Evolutionary conservation across 2,797 vertebrate species (phyloP).

Genomic region (Rhinatrema bivittatum): DNA sequence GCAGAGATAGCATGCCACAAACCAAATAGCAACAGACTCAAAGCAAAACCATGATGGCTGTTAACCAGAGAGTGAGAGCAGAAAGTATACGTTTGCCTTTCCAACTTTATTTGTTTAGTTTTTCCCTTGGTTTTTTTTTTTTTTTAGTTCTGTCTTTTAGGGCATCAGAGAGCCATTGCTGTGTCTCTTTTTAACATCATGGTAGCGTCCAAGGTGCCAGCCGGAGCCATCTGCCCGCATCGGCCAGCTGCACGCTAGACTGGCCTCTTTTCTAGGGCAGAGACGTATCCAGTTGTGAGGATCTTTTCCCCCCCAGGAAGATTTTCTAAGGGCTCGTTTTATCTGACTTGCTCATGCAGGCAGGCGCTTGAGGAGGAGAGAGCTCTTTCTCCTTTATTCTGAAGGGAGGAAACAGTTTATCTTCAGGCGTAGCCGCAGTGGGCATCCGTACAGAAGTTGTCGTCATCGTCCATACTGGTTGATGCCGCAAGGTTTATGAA

Average conservation of each 20-base stretch:
- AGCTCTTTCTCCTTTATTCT: not conserved
- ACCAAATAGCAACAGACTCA: no score
- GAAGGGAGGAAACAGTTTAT: not conserved
- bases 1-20: no score
- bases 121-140: no score
- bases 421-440: not conserved
- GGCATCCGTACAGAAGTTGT: rapidly evolving
- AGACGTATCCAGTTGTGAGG: conserved; percentile 4
- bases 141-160: no score
- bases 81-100: no score
- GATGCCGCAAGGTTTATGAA: not conserved
- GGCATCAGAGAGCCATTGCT: no score
- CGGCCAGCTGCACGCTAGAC: conserved; percentile 18
- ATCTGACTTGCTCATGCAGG: conserved; percentile 7
- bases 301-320: conserved; percentile 22
- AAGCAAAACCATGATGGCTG: no score
- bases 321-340: conserved; percentile 4
- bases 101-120: no score
- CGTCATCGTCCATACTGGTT: rapidly evolving
- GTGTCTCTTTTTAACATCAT: rapidly evolving
- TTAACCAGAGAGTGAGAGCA: no score
- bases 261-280: conserved; percentile 11
- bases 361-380: not conserved
- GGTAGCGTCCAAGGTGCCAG: conserved; percentile 9
- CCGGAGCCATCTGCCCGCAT: conserved; percentile 8